Percentiles rank a stretch among this genome's conserved stretches.
Evolutionary conservation across 2,113 vertebrate genomes (phyloP).

Genomic region (Bubo scandiacus): DNA sequence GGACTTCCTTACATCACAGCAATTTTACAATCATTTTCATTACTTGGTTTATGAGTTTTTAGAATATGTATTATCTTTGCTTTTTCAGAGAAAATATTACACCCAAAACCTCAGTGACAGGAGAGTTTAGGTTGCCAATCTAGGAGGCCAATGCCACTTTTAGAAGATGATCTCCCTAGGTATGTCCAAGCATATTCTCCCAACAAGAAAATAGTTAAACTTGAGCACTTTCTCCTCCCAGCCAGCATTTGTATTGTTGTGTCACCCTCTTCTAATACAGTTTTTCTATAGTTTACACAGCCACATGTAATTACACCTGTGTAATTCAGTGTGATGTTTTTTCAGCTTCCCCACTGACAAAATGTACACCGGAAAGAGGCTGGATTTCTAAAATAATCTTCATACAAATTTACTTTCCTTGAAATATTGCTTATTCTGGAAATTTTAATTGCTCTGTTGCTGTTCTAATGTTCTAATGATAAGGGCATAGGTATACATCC

Average conservation of each 20-base stretch:
- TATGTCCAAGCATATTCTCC: background rate
- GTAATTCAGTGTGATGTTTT: background rate
- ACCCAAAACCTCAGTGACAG: background rate
- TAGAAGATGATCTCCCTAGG: background rate
- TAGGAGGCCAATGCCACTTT: background rate
- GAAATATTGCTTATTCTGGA: background rate
- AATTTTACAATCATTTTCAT: background rate
- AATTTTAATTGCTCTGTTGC: background rate
- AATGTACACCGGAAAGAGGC: background rate
- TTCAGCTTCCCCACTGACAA: background rate
- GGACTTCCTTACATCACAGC: background rate
- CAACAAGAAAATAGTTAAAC: background rate
- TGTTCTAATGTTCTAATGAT: background rate
- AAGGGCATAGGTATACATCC: background rate
- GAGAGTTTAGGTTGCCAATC: background rate
- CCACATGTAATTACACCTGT: no score
- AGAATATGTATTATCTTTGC: background rate
- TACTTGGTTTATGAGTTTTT: background rate
- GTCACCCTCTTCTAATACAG: background rate
- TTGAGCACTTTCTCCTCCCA: background rate
- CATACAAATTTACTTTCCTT: background rate
- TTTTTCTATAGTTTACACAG: background rate
- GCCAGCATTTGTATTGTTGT: background rate
- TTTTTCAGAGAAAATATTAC: background rate
- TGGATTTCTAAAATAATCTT: background rate